Evolutionary conservation across 2,888 invertebrate genomes (phyloP).

Genomic region (Eumerus sabulonum): DNA sequence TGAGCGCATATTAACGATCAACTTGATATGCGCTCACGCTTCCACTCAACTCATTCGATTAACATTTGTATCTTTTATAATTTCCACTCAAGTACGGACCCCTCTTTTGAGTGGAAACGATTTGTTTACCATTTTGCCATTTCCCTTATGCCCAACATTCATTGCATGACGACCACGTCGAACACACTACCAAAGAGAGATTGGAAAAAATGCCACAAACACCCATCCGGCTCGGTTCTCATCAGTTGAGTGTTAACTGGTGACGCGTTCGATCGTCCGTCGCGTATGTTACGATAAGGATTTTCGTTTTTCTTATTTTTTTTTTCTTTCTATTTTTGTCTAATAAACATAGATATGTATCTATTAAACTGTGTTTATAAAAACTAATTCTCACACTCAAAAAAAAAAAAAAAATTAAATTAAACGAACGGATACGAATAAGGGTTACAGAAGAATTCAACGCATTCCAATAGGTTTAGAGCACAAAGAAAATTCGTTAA

Average conservation of each 20-base stretch:
- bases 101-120: constrained; percentile 39
- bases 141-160: not conserved
- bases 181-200: constrained; percentile 38
- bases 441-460: constrained; percentile 4
- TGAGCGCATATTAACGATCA: no score
- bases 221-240: constrained; percentile 29
- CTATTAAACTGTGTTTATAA: not conserved
- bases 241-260: constrained; percentile 61
- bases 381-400: no score
- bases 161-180: constrained; percentile 38
- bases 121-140: constrained; percentile 38
- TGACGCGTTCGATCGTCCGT: constrained; percentile 56
- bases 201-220: constrained; percentile 47
- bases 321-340: constrained; percentile 21
- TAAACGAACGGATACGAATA: constrained; percentile 10
- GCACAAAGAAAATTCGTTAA: constrained; percentile 52
- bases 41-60: no score
- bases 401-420: no score
- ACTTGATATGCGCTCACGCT: no score
- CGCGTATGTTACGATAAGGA: constrained; percentile 44
- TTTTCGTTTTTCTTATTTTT: constrained; percentile 52
- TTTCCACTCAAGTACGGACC: constrained; percentile 22
- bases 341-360: no score
- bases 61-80: no score
- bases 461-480: constrained; percentile 46